Base-by-base conservation (phyloP, 2,888 invertebrate genomes). In the Tholera decimalis region DNA sequence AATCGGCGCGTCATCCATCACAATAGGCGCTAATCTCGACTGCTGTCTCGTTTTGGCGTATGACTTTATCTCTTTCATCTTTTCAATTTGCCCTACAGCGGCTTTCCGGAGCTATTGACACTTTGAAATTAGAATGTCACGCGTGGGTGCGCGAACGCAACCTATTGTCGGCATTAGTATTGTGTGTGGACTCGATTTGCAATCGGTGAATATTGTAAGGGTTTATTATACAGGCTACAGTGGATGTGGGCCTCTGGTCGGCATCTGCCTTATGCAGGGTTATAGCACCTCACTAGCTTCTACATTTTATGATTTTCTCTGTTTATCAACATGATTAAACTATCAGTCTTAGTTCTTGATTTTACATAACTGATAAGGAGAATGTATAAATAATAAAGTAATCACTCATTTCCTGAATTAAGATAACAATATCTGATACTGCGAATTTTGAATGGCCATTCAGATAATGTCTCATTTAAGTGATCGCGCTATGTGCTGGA, bases 111-210 rank as follows among this genome's bases (percentile, higher is more conserved):
- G 90, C 90, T 90, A 89, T 92, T 91, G 92, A 91, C 91, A 92
- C 90, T 92, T 92, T 88, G 89, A 90, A 91, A 92, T 91, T 91
- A 91, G 90, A 91, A 90, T 90, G 92, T 93, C 91, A 93, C 90
- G 93, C 93, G 93, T 93, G 94, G 93, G 92, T 92, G 93, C 89
- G 86, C 88, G 80, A 85, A 88, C 90, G 91, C 91, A 92, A 91
- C 88, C 87, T 88, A 92, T 93, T 93, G 92, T 93, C 80, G 79
- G 69, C 74, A 73, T 77, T 80, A 82, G 85, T 84, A 88, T 88
- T 85, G 85, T 87, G 77, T 82, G 80, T 83, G 82, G 84, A 83
- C 82, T 79, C 83, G 84, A 85, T 88, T 85, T 82, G 88, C 87
- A 85, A 87, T 84, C 83, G 80, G 67, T 62, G 76, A 82, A 82